Base-by-base conservation (phyloP, 2,797 vertebrate species). In the Sebastes minor region DNA sequence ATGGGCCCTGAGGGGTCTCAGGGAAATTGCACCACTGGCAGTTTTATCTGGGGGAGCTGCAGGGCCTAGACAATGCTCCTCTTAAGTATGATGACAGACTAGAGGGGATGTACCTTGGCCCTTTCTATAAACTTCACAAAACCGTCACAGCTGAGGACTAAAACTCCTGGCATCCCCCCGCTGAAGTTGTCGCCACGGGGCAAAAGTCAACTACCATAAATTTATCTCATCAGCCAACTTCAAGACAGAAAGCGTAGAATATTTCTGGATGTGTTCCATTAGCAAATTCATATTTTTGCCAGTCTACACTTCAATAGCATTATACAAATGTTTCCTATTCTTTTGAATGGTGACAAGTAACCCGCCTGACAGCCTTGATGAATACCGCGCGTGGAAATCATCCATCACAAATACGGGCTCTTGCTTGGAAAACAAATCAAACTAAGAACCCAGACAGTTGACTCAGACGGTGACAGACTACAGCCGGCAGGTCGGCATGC, bases 81-180 rank as follows among this genome's bases (percentile, higher is more conserved):
- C 90, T 95, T 94, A 95, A 91, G 90, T 89, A 76, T 91, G 94
- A 93, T 94, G 95, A 95, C 92, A 94, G 92, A 93, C 94, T 81
- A 75, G 88, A 91, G 93, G 92, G 88, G 86, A 91, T 91, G 85
- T 89, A 91, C 81, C 88, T 73, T 78, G 76, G 83, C 73, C 86
- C 64, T 83, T 82, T 88, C 80, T 86, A 85, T 86, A 91, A 91
- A 89, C 88, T 90, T 90, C 85, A 94, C 82, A 91, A 91, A 92
- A 89, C 74, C 83, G 78, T 90, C 85, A 91, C 74, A 86, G 90
- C 86, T 92, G 82, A 87, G 88, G 91, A 82, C 82, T 71, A 83
- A 89, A 89, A 91, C 82, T 90, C 82, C 78, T 89, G 85, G 71
- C 89, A 86, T 87, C 82, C 81, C 81, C 74, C 74, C 65, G 74